Evolutionary conservation across 2,113 vertebrate species (phyloP), one percentile per base, ranked within the genome.

Genomic region (Tragelaphus scriptus): DNA sequence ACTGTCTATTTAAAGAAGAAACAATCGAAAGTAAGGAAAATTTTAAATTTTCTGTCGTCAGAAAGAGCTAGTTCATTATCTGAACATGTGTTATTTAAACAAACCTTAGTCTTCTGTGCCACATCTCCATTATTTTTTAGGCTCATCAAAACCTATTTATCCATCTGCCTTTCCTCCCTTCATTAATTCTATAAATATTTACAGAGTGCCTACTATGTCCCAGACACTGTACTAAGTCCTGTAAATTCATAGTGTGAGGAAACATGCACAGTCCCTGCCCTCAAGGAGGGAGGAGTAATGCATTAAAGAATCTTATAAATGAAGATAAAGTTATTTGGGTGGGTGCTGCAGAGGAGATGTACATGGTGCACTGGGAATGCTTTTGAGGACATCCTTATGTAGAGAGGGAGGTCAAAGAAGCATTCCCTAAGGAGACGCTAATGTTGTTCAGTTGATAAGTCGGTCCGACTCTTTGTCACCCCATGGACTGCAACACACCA

Each of bases 111-210:
- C 6, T 82, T 93, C 28, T 32, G 19, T 65, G 86, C 13, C 19
- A 53, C 9, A 19, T 88, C 11, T 61, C 4, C 26, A 36, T 79
- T 86, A 56, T 79, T 85, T 15, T 91, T 96, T 85, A 15, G 68
- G 26, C 4, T 51, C 9, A n/a, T 53, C 28, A 30, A 87, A 94
- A 71, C 84, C 30, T n/a, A 49, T 80, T 40, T 61, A 65, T 86
- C 25, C 32, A 79, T 44, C 71, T 90, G 2, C 85, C n/a, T 81
- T 77, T 91, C 25, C 10, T 93, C 12, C 30, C 13, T 94, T 94
- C 55, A 88, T 85, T 92, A 90, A 91, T 94, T 93, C 7, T 21
- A 32, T 59, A 88, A 49, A 68, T 93, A 61, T 82, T 84, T 96
- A 55, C 8, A 88, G 2, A 28, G 15, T 92, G 0, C 9, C 36